These are phyloP conservation scores for Bombus affinis DNA, from an alignment of 1,140 invertebrate genomes.

Conservation along the genomic window DNA sequence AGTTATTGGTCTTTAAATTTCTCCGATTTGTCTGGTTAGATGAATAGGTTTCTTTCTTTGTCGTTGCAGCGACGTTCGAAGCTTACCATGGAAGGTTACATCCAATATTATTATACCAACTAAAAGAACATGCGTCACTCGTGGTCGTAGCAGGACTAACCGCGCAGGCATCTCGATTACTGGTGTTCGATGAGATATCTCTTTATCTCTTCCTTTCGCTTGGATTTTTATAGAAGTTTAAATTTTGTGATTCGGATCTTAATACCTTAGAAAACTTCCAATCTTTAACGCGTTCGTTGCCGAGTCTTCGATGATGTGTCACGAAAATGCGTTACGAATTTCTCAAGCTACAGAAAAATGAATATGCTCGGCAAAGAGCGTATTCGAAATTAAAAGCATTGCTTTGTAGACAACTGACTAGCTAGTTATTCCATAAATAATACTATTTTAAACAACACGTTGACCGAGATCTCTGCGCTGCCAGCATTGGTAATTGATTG, in stretches of 20 bases:
- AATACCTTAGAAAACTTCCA: not conserved
- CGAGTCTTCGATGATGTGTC: not conserved
- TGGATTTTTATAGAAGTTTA: not conserved
- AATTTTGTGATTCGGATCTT: too few species aligned
- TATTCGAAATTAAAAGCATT: not conserved
- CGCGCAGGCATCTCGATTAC: slow-evolving; percentile 35
- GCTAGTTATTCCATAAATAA: not conserved
- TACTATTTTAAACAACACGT: not conserved
- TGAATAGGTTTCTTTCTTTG: not conserved
- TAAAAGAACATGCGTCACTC: slow-evolving; percentile 78
- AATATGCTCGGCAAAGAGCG: not conserved
- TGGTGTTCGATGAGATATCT: not conserved
- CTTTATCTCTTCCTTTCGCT: not conserved
- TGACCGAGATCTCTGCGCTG: slow-evolving; percentile 19
- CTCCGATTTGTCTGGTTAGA: not conserved
- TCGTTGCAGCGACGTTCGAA: slow-evolving; percentile 1
- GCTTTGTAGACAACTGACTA: too few species aligned
- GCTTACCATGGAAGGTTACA: slow-evolving; percentile 49
- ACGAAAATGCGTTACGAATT: not conserved
- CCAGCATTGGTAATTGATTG: slow-evolving; percentile 40
- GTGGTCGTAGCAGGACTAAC: slow-evolving; percentile 57
- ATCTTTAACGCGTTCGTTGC: not conserved
- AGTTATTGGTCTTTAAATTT: not conserved
- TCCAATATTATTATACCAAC: slow-evolving; percentile 63
- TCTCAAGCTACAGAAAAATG: not conserved